Evolutionary conservation across 2,797 vertebrate species (phyloP).

Genomic region (Champsocephalus esox): DNA sequence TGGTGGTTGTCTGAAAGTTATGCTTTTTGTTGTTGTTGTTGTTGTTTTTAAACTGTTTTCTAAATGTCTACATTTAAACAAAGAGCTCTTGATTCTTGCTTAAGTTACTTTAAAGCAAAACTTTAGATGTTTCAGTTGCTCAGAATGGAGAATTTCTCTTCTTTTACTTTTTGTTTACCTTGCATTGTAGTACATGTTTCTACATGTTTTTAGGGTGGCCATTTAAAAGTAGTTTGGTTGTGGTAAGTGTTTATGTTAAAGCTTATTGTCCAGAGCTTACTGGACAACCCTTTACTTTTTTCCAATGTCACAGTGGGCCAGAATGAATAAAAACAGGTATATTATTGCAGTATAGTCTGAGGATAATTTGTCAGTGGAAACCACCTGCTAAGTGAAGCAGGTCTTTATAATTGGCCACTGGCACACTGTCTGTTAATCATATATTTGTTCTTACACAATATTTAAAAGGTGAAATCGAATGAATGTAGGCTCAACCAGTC

Average conservation of each 20-base stretch:
- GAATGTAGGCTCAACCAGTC: constrained; percentile 14
- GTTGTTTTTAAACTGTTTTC: background rate
- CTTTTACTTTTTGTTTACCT: background rate
- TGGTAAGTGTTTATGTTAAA: constrained; percentile 5
- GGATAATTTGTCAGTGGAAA: constrained; percentile 69
- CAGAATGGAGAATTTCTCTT: background rate
- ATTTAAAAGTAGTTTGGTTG: background rate
- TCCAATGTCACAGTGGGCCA: constrained; percentile 44
- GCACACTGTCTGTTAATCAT: constrained; percentile 56
- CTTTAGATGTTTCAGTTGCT: background rate
- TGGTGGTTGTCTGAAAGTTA: background rate
- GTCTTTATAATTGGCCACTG: constrained; percentile 63
- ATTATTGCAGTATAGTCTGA: constrained; percentile 46
- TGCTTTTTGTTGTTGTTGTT: background rate
- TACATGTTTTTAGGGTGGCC: background rate
- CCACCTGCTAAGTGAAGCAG: constrained; percentile 69
- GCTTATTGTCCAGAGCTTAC: background rate
- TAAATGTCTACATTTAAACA: background rate
- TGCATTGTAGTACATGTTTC: background rate
- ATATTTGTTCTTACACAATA: constrained; percentile 30
- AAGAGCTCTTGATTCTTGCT: background rate
- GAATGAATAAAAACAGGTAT: constrained; percentile 52
- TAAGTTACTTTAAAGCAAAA: background rate
- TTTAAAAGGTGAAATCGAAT: constrained; percentile 29
- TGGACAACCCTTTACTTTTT: constrained; percentile 31